A percentile compares a stretch with the other conserved stretches of the same genome.
phyloP scores from a whole-genome alignment of 2,888 invertebrate genomes.

The Cancer borealis region DNA sequence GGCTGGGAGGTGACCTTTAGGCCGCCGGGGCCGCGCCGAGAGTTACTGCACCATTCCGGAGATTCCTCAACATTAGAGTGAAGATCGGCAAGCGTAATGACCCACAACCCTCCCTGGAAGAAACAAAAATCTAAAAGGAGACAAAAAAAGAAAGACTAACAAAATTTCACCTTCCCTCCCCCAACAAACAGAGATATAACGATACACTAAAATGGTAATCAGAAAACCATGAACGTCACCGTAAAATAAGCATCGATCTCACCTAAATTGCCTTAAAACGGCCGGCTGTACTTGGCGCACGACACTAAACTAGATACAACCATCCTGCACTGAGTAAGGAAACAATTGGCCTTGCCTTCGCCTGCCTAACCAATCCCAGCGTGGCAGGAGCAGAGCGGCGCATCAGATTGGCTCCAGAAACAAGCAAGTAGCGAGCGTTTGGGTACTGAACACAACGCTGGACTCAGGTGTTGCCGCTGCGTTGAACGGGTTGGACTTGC shows the following conservation, averaged over 20 bases:
- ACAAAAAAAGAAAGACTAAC: not conserved
- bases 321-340: not conserved
- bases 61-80: slow-evolving; percentile 48
- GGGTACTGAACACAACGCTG: not conserved
- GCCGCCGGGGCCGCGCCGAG: slow-evolving; percentile 6
- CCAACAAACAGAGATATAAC: slow-evolving; percentile 44
- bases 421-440: not conserved
- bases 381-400: not conserved
- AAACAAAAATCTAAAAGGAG: slow-evolving; percentile 13
- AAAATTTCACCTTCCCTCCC: not conserved
- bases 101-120: slow-evolving; percentile 41
- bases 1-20: slow-evolving; percentile 21
- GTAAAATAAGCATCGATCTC: slow-evolving; percentile 47
- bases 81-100: slow-evolving; percentile 46
- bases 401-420: not conserved
- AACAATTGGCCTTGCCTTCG: not conserved
- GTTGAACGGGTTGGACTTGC: not conserved
- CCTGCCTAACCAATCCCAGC: not conserved
- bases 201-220: slow-evolving; percentile 53
- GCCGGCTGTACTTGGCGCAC: slow-evolving; percentile 33
- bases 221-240: slow-evolving; percentile 56
- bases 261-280: slow-evolving; percentile 44
- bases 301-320: slow-evolving; percentile 35
- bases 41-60: slow-evolving; percentile 49
- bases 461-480: not conserved